Conservation (phyloP, 2,888 invertebrate species). For the Meandrusa payeni region DNA sequence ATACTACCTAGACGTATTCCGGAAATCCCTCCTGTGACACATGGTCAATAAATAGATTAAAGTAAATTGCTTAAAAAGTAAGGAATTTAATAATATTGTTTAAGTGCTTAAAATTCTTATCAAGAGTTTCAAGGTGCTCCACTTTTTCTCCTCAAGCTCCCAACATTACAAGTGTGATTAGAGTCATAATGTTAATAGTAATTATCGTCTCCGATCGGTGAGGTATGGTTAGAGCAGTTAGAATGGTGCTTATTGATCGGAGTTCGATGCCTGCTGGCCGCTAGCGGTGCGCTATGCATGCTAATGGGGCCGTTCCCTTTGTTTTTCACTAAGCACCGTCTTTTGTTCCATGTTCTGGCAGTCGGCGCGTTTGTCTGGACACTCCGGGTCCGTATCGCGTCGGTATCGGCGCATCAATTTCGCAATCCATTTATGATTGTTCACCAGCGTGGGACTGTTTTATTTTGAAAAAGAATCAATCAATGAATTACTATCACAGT, state of each 20-base stretch:
- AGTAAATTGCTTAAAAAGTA: too few relatives aligned
- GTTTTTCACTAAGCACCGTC: conserved; percentile 20
- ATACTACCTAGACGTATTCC: too few relatives aligned
- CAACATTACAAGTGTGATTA: conserved; percentile 13
- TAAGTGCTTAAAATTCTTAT: too few relatives aligned
- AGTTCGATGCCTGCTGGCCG: conserved; percentile 38
- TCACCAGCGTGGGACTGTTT: too few relatives aligned
- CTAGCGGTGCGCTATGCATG: conserved; percentile 42
- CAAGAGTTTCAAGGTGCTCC: too few relatives aligned
- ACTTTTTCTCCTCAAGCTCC: conserved; percentile 15
- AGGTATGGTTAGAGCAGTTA: conserved; percentile 37
- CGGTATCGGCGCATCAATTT: conserved; percentile 22
- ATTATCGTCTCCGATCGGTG: conserved; percentile 21
- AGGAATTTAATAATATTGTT: too few relatives aligned
- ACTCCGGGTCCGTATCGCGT: not conserved
- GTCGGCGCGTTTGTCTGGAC: conserved; percentile 13
- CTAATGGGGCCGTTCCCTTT: conserved; percentile 37
- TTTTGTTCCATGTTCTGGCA: conserved; percentile 27
- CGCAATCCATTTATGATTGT: conserved; percentile 17
- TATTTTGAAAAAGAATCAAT: too few relatives aligned
- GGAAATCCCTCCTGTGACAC: too few relatives aligned
- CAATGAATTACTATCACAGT: too few relatives aligned
- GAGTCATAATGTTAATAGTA: conserved; percentile 20
- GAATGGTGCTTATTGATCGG: conserved; percentile 43
- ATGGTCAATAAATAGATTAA: too few relatives aligned